Evolutionary conservation across 92 coral and sea anemone species (phyloP).

Genomic region (Porites cylindrica): DNA sequence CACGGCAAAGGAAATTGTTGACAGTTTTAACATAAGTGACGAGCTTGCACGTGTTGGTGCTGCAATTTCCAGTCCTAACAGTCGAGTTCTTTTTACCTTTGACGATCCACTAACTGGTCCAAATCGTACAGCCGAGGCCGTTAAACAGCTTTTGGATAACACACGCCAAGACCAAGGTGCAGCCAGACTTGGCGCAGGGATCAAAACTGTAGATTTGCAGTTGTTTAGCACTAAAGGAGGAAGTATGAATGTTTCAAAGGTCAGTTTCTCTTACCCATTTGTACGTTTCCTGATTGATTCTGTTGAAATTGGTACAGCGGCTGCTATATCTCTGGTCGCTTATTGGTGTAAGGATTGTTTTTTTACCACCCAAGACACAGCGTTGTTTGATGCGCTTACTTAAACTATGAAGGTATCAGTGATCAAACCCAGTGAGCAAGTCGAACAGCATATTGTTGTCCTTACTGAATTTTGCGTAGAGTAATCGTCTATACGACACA

Average conservation of each 20-base stretch:
- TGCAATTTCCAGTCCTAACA: conserved; percentile 51
- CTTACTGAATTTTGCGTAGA: too few relatives aligned
- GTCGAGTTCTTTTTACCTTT: conserved; percentile 59
- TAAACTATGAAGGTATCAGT: too few relatives aligned
- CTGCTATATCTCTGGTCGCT: too few relatives aligned
- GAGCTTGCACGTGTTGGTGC: conserved; percentile 71
- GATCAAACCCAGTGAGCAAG: too few relatives aligned
- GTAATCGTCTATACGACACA: too few relatives aligned
- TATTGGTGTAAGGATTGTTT: too few relatives aligned
- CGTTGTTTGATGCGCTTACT: too few relatives aligned
- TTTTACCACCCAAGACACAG: too few relatives aligned
- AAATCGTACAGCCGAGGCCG: conserved; percentile 40
- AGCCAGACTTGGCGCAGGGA: conserved; percentile 64
- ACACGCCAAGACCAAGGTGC: conserved; percentile 56
- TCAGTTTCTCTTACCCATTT: neutral
- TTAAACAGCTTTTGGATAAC: conserved; percentile 67
- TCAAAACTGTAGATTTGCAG: conserved; percentile 50
- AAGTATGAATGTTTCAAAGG: conserved; percentile 34
- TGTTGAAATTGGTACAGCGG: too few relatives aligned
- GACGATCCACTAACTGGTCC: conserved; percentile 58
- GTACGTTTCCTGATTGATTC: too few relatives aligned
- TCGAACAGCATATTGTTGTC: too few relatives aligned
- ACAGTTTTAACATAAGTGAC: conserved; percentile 57
- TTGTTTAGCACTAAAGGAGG: conserved; percentile 64
- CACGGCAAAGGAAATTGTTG: conserved; percentile 61